A percentile compares a stretch with the other conserved stretches of the same genome.
Evolutionary conservation across 2,888 invertebrate genomes (phyloP).

Genomic region (Mycalesis mineus): DNA sequence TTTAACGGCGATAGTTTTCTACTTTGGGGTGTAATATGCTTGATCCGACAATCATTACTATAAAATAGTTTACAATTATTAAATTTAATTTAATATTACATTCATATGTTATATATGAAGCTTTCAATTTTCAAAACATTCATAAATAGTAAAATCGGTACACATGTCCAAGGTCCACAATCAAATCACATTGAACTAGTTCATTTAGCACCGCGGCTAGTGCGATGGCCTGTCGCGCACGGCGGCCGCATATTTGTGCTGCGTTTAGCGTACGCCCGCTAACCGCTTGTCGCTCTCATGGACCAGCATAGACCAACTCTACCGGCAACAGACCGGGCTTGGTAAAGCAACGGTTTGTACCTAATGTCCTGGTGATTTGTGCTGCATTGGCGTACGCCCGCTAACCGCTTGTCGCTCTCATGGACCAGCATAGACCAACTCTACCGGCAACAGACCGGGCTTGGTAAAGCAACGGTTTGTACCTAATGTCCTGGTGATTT

Average conservation of each 20-base stretch:
- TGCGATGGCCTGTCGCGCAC: constrained; percentile 62
- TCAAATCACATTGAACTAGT: constrained; percentile 55
- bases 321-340: not conserved
- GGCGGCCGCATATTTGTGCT: constrained; percentile 65
- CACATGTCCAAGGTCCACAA: constrained; percentile 7
- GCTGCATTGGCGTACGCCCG: constrained; percentile 59
- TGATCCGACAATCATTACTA: too few species aligned
- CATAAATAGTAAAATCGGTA: too few species aligned
- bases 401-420: constrained; percentile 59
- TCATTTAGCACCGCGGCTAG: constrained; percentile 62
- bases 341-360: too few species aligned
- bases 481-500: constrained; percentile 51
- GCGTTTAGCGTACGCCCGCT: constrained; percentile 65
- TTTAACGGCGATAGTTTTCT: too few species aligned
- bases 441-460: not conserved
- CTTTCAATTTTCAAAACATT: too few species aligned
- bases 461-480: too few species aligned
- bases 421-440: constrained; percentile 30
- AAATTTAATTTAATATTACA: too few species aligned
- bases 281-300: constrained; percentile 54
- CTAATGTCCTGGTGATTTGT: constrained; percentile 57
- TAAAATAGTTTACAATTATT: too few species aligned
- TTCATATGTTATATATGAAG: too few species aligned
- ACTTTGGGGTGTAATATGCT: too few species aligned
- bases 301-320: constrained; percentile 28